Base-by-base conservation (phyloP, 2,797 vertebrate species). In the Mico argentatus region DNA sequence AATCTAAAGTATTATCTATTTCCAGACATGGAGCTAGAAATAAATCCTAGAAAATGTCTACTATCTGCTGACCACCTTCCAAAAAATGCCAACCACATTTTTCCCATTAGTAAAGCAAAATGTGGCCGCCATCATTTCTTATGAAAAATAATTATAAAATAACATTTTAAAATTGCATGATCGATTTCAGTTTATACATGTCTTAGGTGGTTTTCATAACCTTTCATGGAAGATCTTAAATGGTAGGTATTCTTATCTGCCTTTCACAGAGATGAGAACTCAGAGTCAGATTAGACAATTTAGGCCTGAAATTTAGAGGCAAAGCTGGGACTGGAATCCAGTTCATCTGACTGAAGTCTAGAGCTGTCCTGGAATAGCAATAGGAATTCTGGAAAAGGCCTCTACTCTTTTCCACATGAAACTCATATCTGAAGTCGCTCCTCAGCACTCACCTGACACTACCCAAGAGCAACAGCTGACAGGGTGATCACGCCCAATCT, bases 31-130 rank as follows among this genome's bases (percentile, higher is more conserved):
- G 1, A 39, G 26, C 20, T 70, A 90, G 81, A 94, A 73, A 86
- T 52, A 90, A 88, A 90, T 57, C 15, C 41, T 77, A 81, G 5
- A 91, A 72, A 80, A 41, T 12, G 26, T 81, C 72, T 30, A 27
- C 26, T 84, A 73, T 41, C 50, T 33, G 30, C 86, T 55, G 26
- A 83, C 15, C 4, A 80, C 33, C 70, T 88, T 61, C 13, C 50
- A 48, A 59, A 88, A 90, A 88, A 26, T 14, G 41, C 19, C 61
- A 84, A 72, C n/a, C 36, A 80, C 9, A 57, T 27, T 39, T 57
- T 86, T 57, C 41, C 87, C 36, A 4, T 73, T 73, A 94, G 64
- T 79, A 79, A 82, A 84, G 61, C n/a, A 55, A 82, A 97, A 95
- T 15, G 50, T 39, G 1, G 1, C 8, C 10, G 7, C 14, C 50